phyloP scores from a whole-genome alignment of 2,113 vertebrate genomes.

The Pituophis catenifer region DNA sequence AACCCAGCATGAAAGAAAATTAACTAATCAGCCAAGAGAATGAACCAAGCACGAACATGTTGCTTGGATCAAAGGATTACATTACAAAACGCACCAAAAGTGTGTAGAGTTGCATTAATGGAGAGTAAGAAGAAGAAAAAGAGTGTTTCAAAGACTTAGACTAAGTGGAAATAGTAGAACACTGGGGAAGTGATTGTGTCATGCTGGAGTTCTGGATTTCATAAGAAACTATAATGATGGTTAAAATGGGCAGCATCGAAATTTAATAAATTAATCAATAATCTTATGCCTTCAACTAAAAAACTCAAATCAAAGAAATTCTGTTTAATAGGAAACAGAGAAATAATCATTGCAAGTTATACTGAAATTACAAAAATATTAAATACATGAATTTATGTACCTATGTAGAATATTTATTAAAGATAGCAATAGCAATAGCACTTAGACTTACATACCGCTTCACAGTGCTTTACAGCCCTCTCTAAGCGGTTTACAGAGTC shows the following conservation, averaged over 20 bases:
- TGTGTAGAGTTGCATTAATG: neutral
- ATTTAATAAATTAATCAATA: too few relatives aligned
- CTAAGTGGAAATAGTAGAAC: neutral
- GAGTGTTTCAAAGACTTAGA: neutral
- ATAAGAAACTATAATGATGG: neutral
- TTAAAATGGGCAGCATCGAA: neutral
- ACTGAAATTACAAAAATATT: neutral
- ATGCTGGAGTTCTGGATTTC: neutral
- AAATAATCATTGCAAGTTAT: neutral
- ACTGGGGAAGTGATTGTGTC: neutral
- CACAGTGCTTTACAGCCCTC: too few relatives aligned
- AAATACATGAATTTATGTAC: neutral
- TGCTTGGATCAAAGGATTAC: neutral
- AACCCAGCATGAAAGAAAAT: neutral
- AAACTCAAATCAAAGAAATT: neutral
- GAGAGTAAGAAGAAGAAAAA: neutral
- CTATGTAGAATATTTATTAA: neutral
- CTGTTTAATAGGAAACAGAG: neutral
- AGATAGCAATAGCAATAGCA: too few relatives aligned
- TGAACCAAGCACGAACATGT: neutral
- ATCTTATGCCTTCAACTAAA: too few relatives aligned
- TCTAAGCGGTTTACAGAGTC: too few relatives aligned
- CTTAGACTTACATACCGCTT: too few relatives aligned
- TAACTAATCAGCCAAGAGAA: neutral
- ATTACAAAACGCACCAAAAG: neutral